Conservation (phyloP, 2,113 vertebrate species). For the Callopanchax toddi region DNA sequence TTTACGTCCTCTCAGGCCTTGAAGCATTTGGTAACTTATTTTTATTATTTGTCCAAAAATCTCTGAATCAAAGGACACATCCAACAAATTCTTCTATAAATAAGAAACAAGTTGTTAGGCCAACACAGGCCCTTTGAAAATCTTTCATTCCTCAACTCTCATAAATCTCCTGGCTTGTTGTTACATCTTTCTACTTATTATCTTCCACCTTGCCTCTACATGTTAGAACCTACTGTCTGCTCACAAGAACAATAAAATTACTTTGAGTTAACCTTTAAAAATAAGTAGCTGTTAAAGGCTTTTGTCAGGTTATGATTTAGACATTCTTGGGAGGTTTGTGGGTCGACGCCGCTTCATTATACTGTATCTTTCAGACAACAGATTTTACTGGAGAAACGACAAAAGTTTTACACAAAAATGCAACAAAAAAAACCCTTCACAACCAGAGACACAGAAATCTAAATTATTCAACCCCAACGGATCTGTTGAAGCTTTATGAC, state of each 20-base stretch:
- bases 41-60: neutral
- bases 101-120: constrained; percentile 1
- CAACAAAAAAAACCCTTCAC: neutral
- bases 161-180: constrained; percentile 26
- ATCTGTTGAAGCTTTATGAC: too few species aligned
- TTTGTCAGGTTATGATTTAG: constrained; percentile 46
- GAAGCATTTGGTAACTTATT: too few species aligned
- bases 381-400: neutral
- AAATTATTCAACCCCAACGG: too few species aligned
- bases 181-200: constrained; percentile 48
- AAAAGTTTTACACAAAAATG: neutral
- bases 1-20: too few species aligned
- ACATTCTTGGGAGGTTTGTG: constrained; percentile 44
- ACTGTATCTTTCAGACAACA: neutral
- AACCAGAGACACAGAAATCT: neutral
- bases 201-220: constrained; percentile 46
- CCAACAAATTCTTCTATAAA: constrained; percentile 4
- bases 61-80: neutral
- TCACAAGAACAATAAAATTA: constrained; percentile 57
- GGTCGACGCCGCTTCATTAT: neutral
- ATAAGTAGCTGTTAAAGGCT: constrained; percentile 41
- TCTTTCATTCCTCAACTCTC: constrained; percentile 17
- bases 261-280: constrained; percentile 34
- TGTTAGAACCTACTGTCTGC: constrained; percentile 38
- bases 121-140: constrained; percentile 13